phyloP scores from a whole-genome alignment of 2,888 invertebrate species.

The Argyresthia goedartella region DNA sequence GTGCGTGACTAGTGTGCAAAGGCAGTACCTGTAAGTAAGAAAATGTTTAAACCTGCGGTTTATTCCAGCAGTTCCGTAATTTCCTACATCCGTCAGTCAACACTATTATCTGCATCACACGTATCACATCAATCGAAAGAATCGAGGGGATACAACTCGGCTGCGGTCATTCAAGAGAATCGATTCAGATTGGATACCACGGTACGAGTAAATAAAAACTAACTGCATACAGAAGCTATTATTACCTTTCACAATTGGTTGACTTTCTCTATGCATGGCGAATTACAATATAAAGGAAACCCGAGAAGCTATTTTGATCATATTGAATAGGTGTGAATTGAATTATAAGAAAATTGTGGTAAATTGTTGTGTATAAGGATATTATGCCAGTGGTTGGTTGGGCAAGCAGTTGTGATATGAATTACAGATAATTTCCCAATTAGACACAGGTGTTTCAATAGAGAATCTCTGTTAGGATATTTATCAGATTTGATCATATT shows the following conservation, averaged over 20 bases:
- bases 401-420: not conserved
- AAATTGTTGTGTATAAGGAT: not conserved
- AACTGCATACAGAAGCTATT: not conserved
- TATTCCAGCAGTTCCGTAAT: slow-evolving; percentile 16
- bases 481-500: not conserved
- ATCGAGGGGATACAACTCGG: slow-evolving; percentile 29
- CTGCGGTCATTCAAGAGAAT: slow-evolving; percentile 40
- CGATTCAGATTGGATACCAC: slow-evolving; percentile 25
- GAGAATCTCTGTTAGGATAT: not conserved
- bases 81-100: slow-evolving; percentile 32
- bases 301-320: not conserved
- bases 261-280: slow-evolving; percentile 11
- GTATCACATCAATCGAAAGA: slow-evolving; percentile 18
- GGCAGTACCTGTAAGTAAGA: too few species aligned
- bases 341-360: not conserved
- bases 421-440: not conserved
- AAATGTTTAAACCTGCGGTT: slow-evolving; percentile 18
- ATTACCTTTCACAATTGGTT: slow-evolving; percentile 3
- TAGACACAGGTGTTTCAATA: not conserved
- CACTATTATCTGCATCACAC: slow-evolving; percentile 13
- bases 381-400: slow-evolving; percentile 3
- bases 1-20: too few species aligned
- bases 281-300: slow-evolving; percentile 7
- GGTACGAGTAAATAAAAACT: slow-evolving; percentile 3
- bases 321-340: not conserved